These are phyloP conservation scores for Macroteleia sp. DNA, from an alignment of 2,888 invertebrate species.

Conservation along the genomic window DNA sequence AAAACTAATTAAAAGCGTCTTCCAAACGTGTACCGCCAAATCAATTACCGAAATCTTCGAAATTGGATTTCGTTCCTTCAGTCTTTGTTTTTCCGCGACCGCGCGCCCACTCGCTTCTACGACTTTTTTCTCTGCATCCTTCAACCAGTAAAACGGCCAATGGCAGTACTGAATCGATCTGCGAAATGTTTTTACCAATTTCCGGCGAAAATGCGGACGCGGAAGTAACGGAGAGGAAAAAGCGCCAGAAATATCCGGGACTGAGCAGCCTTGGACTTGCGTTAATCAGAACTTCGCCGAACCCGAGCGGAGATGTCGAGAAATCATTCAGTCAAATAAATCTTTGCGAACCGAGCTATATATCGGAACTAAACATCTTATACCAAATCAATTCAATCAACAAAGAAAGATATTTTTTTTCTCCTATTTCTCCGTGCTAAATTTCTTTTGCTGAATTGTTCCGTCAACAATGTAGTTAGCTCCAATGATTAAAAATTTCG, in stretches of 20 bases:
- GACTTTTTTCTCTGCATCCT: constrained; percentile 45
- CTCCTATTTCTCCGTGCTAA: background rate
- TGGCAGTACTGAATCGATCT: constrained; percentile 57
- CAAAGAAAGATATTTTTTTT: constrained; percentile 28
- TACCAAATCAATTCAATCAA: constrained; percentile 59
- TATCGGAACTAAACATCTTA: constrained; percentile 50
- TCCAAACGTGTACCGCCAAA: constrained; percentile 42
- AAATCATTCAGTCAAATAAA: constrained; percentile 64
- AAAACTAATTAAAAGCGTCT: constrained; percentile 65
- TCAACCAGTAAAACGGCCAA: constrained; percentile 52
- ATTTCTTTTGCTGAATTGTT: constrained; percentile 5
- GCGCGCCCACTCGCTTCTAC: constrained; percentile 7
- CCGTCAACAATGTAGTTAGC: too few relatives aligned
- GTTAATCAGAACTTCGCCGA: constrained; percentile 61
- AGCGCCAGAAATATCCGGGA: constrained; percentile 57
- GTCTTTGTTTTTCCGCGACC: constrained; percentile 33
- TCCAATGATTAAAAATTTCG: too few relatives aligned
- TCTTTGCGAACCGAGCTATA: constrained; percentile 48
- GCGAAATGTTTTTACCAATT: constrained; percentile 66
- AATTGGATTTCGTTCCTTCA: constrained; percentile 53
- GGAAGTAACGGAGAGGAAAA: constrained; percentile 59
- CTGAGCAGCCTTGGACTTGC: constrained; percentile 49
- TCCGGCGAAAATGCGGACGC: constrained; percentile 61
- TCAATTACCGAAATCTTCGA: constrained; percentile 65
- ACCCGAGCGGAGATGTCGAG: constrained; percentile 56